Evolutionary conservation across 1,140 invertebrate species (phyloP).

Genomic region (Xylocopa sonorina): DNA sequence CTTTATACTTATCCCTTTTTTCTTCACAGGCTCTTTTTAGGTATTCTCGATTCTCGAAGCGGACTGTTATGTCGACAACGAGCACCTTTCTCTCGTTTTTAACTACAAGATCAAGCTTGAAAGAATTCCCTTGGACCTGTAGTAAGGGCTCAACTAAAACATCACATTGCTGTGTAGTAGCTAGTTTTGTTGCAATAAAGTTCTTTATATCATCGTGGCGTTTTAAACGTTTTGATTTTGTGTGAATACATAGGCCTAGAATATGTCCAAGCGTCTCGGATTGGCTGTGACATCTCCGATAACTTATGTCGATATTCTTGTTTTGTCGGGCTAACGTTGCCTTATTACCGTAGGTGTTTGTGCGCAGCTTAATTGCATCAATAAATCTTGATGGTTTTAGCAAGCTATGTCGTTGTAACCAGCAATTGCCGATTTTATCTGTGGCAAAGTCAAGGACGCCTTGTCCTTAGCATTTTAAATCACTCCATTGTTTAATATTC

Average conservation of each 20-base stretch:
- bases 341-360: slow-evolving; percentile 6
- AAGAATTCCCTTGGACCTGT: too few species aligned
- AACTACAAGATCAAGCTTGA: too few species aligned
- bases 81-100: too few species aligned
- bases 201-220: not conserved
- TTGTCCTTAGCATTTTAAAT: not conserved
- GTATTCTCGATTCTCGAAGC: too few species aligned
- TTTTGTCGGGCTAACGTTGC: slow-evolving; percentile 55
- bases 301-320: not conserved
- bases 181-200: not conserved
- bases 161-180: too few species aligned
- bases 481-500: not conserved
- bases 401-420: not conserved
- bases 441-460: not conserved
- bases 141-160: too few species aligned
- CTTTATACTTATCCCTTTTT: not conserved
- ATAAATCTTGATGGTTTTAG: slow-evolving; percentile 17
- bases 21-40: not conserved
- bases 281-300: not conserved
- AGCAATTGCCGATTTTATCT: not conserved
- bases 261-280: not conserved
- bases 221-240: not conserved
- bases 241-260: not conserved
- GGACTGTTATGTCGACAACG: too few species aligned
- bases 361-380: not conserved